Conservation (phyloP, 2,113 vertebrate genomes). For the Monopterus albus region DNA sequence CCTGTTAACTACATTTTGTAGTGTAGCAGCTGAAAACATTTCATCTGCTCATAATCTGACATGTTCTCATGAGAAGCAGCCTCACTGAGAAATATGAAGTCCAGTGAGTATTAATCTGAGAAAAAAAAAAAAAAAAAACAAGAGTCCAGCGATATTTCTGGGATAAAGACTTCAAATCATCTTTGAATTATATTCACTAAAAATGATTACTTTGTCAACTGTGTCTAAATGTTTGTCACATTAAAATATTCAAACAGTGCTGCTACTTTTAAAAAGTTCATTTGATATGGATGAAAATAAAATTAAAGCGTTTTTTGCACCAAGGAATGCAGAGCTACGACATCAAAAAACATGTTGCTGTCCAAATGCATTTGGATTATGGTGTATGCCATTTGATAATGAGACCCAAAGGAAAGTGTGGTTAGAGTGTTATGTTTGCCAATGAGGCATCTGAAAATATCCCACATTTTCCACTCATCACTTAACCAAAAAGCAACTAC, state of each 20-base stretch:
- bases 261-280: constrained; percentile 1
- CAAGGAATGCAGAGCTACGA: neutral
- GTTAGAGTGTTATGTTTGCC: constrained; percentile 43
- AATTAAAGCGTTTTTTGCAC: constrained; percentile 18
- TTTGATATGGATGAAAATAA: constrained; percentile 49
- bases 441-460: constrained; percentile 57
- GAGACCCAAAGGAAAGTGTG: constrained; percentile 62
- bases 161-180: constrained; percentile 11
- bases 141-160: constrained; percentile 17
- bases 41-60: constrained; percentile 14
- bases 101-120: neutral
- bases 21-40: neutral
- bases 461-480: constrained; percentile 39
- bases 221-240: constrained; percentile 21
- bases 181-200: constrained; percentile 3
- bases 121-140: neutral
- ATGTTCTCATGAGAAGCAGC: neutral
- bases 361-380: constrained; percentile 53
- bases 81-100: neutral
- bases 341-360: constrained; percentile 35
- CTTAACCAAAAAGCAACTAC: constrained; percentile 38
- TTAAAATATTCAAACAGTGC: constrained; percentile 29
- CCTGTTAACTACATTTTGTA: constrained; percentile 23
- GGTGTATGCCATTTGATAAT: constrained; percentile 50
- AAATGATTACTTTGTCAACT: constrained; percentile 12